Conservation (phyloP, 2,113 vertebrate species). For the Scalopus aquaticus region DNA sequence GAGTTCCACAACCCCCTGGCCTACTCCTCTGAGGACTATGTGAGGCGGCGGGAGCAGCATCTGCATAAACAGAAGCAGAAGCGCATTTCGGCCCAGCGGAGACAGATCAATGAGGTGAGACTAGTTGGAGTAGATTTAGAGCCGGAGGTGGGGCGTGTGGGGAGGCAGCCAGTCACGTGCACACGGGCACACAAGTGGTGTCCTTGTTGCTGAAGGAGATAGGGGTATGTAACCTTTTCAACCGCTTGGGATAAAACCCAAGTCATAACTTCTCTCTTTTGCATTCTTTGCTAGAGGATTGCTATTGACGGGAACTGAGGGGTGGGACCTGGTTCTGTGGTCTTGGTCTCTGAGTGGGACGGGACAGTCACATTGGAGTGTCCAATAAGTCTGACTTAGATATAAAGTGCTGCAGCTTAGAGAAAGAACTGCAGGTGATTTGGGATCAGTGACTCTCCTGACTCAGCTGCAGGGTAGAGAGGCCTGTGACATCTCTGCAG, state of each 20-base stretch:
- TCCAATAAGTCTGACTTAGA: not conserved
- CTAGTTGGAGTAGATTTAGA: rapidly evolving
- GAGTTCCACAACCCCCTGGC: constrained; percentile 98
- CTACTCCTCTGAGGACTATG: constrained; percentile 94
- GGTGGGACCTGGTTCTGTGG: not conserved
- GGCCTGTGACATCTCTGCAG: not conserved
- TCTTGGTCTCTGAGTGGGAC: not conserved
- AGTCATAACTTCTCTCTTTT: not conserved
- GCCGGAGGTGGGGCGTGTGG: not conserved
- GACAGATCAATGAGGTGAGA: constrained; percentile 97
- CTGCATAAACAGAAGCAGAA: constrained; percentile 98
- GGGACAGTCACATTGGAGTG: not conserved
- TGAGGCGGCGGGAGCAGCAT: constrained; percentile 97
- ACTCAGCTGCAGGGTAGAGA: not conserved
- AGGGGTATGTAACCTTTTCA: too few species aligned
- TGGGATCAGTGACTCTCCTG: not conserved
- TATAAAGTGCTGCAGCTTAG: not conserved
- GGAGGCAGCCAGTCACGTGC: not conserved
- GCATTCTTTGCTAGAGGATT: not conserved
- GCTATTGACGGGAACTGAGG: not conserved
- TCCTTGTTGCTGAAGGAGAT: not conserved
- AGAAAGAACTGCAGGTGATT: not conserved
- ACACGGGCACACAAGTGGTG: not conserved
- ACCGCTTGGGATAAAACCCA: not conserved
- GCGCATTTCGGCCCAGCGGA: constrained; percentile 96